Evolutionary conservation across 2,113 vertebrate genomes (phyloP).

Genomic region (Cynoglossus semilaevis): DNA sequence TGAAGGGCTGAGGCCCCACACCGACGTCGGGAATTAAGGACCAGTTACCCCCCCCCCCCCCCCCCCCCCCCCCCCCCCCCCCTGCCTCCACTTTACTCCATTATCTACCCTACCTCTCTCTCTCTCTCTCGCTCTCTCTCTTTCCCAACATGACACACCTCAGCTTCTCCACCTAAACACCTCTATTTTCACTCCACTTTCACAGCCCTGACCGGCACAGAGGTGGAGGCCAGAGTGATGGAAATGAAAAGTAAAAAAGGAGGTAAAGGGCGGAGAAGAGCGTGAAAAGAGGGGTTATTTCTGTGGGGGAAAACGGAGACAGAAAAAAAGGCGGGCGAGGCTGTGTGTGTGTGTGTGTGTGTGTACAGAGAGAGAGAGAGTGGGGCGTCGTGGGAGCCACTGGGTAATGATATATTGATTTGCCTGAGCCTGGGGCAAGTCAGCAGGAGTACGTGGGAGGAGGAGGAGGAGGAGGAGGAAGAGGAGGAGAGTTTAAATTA

Average conservation of each 20-base stretch:
- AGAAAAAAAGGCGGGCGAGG: conserved; percentile 3
- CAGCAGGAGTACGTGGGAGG: conserved; percentile 55
- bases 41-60: conserved; percentile 73
- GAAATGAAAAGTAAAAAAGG: conserved; percentile 34
- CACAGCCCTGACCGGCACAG: conserved; percentile 15
- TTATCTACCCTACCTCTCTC: conserved; percentile 15
- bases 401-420: conserved; percentile 76
- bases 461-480: too few species aligned
- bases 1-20: conserved; percentile 62
- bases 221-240: conserved; percentile 35
- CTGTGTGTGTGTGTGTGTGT: too few species aligned
- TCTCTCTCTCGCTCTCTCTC: conserved; percentile 14
- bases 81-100: conserved; percentile 13
- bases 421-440: conserved; percentile 53
- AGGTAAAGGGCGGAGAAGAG: conserved; percentile 33
- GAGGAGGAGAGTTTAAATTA: too few species aligned
- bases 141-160: conserved; percentile 32
- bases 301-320: too few species aligned
- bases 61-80: conserved; percentile 27
- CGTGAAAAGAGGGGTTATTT: conserved; percentile 3
- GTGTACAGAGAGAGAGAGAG: conserved; percentile 18
- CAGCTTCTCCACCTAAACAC: conserved; percentile 17
- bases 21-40: too few species aligned
- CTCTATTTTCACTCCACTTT: conserved; percentile 12
- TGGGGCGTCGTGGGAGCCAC: conserved; percentile 39